Percentiles rank a stretch among this genome's conserved stretches.
phyloP scores from a whole-genome alignment of 1,140 invertebrate genomes.

The Heterodera schachtii region DNA sequence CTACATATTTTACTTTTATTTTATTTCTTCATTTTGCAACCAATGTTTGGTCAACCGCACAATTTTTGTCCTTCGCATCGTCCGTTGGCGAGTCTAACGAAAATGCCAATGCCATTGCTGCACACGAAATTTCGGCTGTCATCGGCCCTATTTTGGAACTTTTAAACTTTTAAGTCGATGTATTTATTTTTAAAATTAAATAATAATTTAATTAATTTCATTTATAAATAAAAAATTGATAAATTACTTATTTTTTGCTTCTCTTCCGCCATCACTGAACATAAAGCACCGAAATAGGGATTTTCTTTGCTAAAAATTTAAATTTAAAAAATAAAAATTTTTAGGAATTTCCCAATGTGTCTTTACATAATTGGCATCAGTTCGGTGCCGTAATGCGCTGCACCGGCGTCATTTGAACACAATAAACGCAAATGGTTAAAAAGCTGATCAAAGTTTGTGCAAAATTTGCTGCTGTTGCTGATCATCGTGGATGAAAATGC shows the following conservation, averaged over 20 bases:
- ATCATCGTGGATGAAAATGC: no score
- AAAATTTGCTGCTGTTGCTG: neutral
- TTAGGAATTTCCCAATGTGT: neutral
- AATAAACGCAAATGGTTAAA: neutral
- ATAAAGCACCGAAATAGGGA: conserved; percentile 17
- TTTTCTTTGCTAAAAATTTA: conserved; percentile 4
- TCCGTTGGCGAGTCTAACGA: neutral
- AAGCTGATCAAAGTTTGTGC: conserved; percentile 2
- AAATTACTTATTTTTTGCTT: conserved; percentile 21
- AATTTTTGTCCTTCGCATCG: neutral
- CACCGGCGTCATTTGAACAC: neutral
- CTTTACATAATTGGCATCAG: neutral
- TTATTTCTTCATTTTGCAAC: neutral
- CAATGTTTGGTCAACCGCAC: conserved; percentile 11
- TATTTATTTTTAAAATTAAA: neutral
- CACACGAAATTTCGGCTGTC: neutral
- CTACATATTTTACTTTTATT: no score
- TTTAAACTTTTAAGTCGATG: neutral
- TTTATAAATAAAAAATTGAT: neutral
- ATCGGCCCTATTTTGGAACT: neutral
- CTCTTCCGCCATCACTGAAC: conserved; percentile 8
- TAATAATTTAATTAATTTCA: neutral
- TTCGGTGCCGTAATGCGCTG: neutral
- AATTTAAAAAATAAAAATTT: neutral
- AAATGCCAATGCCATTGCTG: conserved; percentile 11